Evolutionary conservation across 2,888 invertebrate genomes (phyloP).

Genomic region (Plagodis dolabraria): DNA sequence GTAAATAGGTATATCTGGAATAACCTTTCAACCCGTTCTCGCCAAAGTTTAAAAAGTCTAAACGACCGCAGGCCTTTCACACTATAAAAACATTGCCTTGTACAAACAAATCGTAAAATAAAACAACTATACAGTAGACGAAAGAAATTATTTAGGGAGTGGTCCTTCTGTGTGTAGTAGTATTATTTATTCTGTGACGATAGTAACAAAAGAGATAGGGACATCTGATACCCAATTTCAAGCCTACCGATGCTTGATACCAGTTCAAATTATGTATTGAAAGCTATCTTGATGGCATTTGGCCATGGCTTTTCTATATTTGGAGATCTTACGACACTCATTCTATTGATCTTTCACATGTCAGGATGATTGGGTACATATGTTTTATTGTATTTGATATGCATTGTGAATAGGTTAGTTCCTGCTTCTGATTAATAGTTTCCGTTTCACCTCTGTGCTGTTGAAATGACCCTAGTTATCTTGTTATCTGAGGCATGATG

Average conservation of each 20-base stretch:
- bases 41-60: too few species aligned
- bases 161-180: too few species aligned
- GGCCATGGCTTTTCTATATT: slow-evolving; percentile 72
- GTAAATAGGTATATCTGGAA: too few species aligned
- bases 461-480: slow-evolving; percentile 6
- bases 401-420: slow-evolving; percentile 7
- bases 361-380: slow-evolving; percentile 20
- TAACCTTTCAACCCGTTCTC: too few species aligned
- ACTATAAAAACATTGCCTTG: too few species aligned
- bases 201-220: neutral
- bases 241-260: neutral
- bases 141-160: too few species aligned
- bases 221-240: slow-evolving; percentile 5
- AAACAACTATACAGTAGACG: too few species aligned
- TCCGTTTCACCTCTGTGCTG: slow-evolving; percentile 17
- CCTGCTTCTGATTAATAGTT: slow-evolving; percentile 17
- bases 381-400: slow-evolving; percentile 21
- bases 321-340: slow-evolving; percentile 63
- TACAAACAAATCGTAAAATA: too few species aligned
- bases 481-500: neutral
- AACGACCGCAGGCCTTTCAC: too few species aligned
- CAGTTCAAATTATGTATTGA: slow-evolving; percentile 42
- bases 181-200: too few species aligned
- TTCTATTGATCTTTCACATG: slow-evolving; percentile 46
- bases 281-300: slow-evolving; percentile 73